Evolutionary conservation across 2,113 vertebrate species (phyloP).

Genomic region (Oncorhynchus tshawytscha): DNA sequence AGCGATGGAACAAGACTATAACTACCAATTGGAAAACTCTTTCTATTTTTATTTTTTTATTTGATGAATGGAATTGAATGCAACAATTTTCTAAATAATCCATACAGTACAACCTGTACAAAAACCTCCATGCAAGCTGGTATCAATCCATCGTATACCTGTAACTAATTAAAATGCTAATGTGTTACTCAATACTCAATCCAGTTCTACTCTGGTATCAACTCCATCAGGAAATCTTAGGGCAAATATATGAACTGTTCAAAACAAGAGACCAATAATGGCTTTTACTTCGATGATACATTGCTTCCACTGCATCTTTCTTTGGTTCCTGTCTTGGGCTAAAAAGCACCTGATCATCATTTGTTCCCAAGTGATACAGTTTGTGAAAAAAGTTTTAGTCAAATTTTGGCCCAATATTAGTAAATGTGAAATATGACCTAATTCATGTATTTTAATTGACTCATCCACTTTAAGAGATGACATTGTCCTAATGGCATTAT

Average conservation of each 20-base stretch:
- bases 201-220: too few relatives aligned
- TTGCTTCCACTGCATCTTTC: slow-evolving; percentile 6
- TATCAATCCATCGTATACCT: too few relatives aligned
- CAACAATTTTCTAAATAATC: too few relatives aligned
- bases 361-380: not conserved
- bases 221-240: slow-evolving; percentile 1
- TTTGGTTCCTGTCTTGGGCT: slow-evolving; percentile 20
- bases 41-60: accelerated
- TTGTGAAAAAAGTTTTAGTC: not conserved
- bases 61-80: too few relatives aligned
- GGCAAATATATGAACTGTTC: slow-evolving; percentile 38
- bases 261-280: slow-evolving; percentile 20
- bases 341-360: too few relatives aligned
- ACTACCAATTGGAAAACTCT: too few relatives aligned
- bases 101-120: too few relatives aligned
- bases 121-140: too few relatives aligned
- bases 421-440: not conserved
- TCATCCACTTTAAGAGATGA: not conserved
- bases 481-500: not conserved
- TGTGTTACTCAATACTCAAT: too few relatives aligned
- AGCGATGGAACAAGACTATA: too few relatives aligned
- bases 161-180: too few relatives aligned
- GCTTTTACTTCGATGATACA: not conserved
- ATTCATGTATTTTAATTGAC: not conserved
- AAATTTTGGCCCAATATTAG: not conserved